Percentiles rank a stretch among this genome's conserved stretches.
Conservation (phyloP, 1,140 invertebrate genomes). For the Paramacrobiotus metropolitanus region DNA sequence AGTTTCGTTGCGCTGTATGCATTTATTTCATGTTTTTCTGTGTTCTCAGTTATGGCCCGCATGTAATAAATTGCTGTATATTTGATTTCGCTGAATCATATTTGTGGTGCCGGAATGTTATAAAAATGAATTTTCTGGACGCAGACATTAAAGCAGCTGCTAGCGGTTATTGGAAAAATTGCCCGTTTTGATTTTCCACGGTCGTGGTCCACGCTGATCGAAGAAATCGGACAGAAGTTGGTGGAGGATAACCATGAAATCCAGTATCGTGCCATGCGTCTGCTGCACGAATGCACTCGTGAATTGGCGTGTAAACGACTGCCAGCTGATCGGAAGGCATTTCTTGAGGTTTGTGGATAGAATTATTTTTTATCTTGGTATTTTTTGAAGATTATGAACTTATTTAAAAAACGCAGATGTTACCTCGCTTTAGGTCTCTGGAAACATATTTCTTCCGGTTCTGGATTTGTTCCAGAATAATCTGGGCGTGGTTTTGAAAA, state of each 20-base stretch:
- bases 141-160: background rate
- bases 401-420: background rate
- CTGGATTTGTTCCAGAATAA: background rate
- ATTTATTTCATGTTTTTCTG: background rate
- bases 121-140: background rate
- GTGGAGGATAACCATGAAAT: background rate
- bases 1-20: background rate
- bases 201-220: too few species aligned
- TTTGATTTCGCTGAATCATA: background rate
- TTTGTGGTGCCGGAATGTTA: background rate
- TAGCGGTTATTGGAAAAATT: background rate
- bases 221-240: background rate
- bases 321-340: background rate
- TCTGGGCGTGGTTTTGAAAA: background rate
- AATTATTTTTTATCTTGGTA: background rate
- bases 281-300: background rate
- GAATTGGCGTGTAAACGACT: background rate
- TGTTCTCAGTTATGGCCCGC: background rate
- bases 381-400: background rate
- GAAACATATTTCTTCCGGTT: background rate
- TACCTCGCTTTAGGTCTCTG: background rate
- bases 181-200: too few species aligned
- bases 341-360: background rate
- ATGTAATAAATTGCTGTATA: background rate
- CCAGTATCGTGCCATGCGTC: background rate